Conservation (phyloP, 2,113 vertebrate genomes). For the Salvator merianae region DNA sequence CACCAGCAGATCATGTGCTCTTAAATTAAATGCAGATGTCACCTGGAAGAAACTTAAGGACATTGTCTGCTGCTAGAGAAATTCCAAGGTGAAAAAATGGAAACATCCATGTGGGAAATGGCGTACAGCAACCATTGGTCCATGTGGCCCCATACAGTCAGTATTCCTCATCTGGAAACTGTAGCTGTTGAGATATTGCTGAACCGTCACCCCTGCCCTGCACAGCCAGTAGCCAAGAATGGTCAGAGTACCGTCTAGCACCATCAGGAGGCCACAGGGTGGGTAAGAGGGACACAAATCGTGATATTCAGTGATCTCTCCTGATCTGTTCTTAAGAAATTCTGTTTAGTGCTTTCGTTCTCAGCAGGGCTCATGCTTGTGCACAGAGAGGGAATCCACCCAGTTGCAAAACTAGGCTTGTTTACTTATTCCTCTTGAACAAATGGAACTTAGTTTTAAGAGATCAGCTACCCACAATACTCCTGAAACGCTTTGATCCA, state of each 20-base stretch:
- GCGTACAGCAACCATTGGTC: neutral
- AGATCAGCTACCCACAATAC: too few relatives aligned
- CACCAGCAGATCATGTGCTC: neutral
- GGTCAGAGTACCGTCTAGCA: neutral
- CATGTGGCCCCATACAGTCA: neutral
- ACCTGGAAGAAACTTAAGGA: neutral
- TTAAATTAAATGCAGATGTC: conserved; percentile 12
- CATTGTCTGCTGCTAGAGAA: neutral
- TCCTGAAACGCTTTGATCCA: too few relatives aligned
- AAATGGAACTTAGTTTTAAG: neutral
- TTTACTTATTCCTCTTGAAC: neutral
- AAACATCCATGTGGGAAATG: neutral
- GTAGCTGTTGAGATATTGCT: neutral
- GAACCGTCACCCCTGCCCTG: neutral
- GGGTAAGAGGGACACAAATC: too few relatives aligned
- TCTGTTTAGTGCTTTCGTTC: too few relatives aligned
- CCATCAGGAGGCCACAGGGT: neutral
- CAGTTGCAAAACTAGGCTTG: too few relatives aligned
- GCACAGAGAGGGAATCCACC: too few relatives aligned
- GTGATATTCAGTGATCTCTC: too few relatives aligned
- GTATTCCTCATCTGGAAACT: too few relatives aligned
- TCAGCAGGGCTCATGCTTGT: too few relatives aligned
- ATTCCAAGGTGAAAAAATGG: too few relatives aligned
- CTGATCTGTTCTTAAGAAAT: too few relatives aligned
- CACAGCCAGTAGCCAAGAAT: neutral